Conservation (phyloP, 2,113 vertebrate species). For the Ia io region DNA sequence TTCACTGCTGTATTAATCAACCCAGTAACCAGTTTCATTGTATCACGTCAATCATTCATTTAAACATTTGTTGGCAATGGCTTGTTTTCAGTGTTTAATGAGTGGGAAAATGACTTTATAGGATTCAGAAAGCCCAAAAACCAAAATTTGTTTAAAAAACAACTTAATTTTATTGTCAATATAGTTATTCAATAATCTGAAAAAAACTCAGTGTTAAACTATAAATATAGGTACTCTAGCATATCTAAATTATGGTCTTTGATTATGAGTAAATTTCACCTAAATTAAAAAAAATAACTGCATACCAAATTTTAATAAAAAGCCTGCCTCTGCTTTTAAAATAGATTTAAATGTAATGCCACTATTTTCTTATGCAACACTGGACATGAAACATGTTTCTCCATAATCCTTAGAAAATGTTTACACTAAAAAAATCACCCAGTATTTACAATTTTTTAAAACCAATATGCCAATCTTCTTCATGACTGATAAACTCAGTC, state of each 20-base stretch:
- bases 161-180: conserved; percentile 23
- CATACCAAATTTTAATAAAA: background rate
- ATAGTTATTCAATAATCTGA: background rate
- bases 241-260: background rate
- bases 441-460: conserved; percentile 3
- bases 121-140: conserved; percentile 10
- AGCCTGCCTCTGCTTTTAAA: background rate
- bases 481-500: background rate
- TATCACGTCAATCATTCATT: background rate
- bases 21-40: background rate
- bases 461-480: background rate
- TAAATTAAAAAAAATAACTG: background rate
- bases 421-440: background rate
- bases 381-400: background rate
- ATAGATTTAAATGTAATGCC: background rate
- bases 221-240: background rate
- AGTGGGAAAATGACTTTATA: background rate
- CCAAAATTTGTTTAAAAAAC: background rate
- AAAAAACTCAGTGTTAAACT: background rate
- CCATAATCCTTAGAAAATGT: background rate
- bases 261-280: background rate
- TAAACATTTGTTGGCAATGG: background rate
- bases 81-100: conserved; percentile 5
- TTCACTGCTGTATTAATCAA: background rate
- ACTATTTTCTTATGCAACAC: background rate